These are phyloP conservation scores for Enteromius fasciolatus DNA, from an alignment of 2,797 vertebrate species.

Conservation along the genomic window DNA sequence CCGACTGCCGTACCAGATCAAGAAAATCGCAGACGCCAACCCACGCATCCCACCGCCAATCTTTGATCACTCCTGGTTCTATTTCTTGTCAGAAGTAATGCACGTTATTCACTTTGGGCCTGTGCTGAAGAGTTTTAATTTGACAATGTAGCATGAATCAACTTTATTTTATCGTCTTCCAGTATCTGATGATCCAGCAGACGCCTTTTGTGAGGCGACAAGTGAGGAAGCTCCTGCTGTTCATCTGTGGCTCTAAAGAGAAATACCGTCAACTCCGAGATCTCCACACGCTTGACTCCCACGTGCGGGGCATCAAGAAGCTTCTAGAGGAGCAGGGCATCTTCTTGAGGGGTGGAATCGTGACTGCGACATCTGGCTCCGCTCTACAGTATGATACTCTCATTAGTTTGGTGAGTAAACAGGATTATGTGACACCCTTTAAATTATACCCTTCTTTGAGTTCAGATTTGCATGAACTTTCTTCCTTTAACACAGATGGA, in stretches of 20 bases:
- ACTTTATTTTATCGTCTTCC: conserved; percentile 5
- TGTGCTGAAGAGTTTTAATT: background rate
- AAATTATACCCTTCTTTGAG: background rate
- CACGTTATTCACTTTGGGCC: too few relatives aligned
- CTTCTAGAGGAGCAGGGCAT: conserved; percentile 97
- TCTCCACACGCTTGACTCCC: conserved; percentile 95
- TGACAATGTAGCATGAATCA: background rate
- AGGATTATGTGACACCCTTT: background rate
- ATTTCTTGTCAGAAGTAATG: conserved; percentile 93
- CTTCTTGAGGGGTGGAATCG: conserved; percentile 91
- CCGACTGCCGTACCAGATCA: conserved; percentile 96
- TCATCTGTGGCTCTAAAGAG: conserved; percentile 98
- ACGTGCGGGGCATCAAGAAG: conserved; percentile 93
- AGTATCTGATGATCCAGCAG: conserved; percentile 99
- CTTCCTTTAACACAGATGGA: conserved; percentile 85
- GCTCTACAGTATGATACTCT: conserved; percentile 96
- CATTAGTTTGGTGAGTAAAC: conserved; percentile 88
- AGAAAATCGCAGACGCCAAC: conserved; percentile 96
- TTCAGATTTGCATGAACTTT: conserved; percentile 12
- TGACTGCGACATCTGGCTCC: conserved; percentile 94
- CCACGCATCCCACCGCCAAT: conserved; percentile 93
- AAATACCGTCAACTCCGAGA: conserved; percentile 97
- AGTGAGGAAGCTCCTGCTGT: conserved; percentile 95
- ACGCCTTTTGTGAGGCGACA: conserved; percentile 96
- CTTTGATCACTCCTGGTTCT: conserved; percentile 99